Base-by-base conservation (phyloP, 2,797 vertebrate species). In the Zalophus californianus region DNA sequence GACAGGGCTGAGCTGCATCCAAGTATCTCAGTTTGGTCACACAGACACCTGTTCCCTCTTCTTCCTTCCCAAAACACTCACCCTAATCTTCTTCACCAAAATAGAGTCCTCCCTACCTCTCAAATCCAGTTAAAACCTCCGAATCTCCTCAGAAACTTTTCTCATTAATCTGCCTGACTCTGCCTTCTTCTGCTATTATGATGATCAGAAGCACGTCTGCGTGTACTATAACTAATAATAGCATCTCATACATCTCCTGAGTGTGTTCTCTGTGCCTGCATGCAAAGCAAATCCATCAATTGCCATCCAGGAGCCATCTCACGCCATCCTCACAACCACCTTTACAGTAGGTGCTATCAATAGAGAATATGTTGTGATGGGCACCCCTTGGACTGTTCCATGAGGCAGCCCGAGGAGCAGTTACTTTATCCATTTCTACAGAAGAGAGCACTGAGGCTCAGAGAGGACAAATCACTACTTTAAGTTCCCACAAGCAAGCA, bases 11-110 rank as follows among this genome's bases (percentile, higher is more conserved):
- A 95, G 68, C 86, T 62, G 58, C 4, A 75, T 92, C 96, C 96
- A 97, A 90, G 32, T 66, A 60, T 88, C 93, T 93, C 66, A 32
- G 78, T 96, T 88, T 96, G 96, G 95, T 85, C 90, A 82, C 83
- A 70, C 23, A 92, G 29, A 94, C 64, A 87, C 91, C 93, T 93
- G 91, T 70, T 94, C 56, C 18, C 70, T 94, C 83, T 44, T 64
- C 41, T 89, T 96, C 92, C 79, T 86, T 96, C 85, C 73, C 32
- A 9, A 78, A 88, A 97, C 23, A 60, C n/a, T 64, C n/a, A 54
- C 50, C 29, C 70, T 79, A 15, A 44, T 91, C 72, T 50, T 73
- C 58, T 85, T 80, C 78, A 73, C 50, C 83, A 94, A 95, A 89
- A 85, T 44, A 38, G 50, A 62, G 72, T 82, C 58, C 58, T 94